Conservation (phyloP, 2,888 invertebrate genomes). For the Eustalomyia histrio region DNA sequence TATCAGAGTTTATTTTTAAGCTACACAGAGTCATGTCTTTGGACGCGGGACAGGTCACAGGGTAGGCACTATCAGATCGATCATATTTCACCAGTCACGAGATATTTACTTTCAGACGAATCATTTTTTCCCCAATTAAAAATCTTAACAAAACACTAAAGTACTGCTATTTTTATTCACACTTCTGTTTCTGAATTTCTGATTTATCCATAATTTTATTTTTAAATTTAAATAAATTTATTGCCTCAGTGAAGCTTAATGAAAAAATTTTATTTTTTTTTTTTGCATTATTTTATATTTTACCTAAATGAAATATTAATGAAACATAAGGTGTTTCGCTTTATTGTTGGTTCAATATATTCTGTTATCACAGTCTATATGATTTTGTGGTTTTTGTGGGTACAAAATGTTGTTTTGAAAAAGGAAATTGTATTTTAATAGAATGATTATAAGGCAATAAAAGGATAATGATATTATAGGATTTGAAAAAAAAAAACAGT, state of each 20-base stretch:
- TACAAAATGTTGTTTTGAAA: conserved; percentile 12
- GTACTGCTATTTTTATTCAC: conserved; percentile 11
- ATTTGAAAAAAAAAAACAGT: conserved; percentile 6
- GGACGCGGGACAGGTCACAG: too few relatives aligned
- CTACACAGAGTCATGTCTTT: too few relatives aligned
- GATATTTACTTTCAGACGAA: too few relatives aligned
- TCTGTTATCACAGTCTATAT: conserved; percentile 6
- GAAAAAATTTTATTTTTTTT: neutral
- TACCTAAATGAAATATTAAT: conserved; percentile 59
- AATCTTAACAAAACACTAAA: too few relatives aligned
- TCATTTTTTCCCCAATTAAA: too few relatives aligned
- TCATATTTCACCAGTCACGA: too few relatives aligned
- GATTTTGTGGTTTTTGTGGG: conserved; percentile 40
- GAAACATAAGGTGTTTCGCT: conserved; percentile 58
- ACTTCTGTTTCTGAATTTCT: neutral
- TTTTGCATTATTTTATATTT: neutral
- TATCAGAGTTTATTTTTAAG: too few relatives aligned
- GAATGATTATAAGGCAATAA: conserved; percentile 45
- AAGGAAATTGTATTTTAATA: conserved; percentile 59
- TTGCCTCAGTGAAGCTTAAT: neutral
- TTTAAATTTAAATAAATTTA: conserved; percentile 15
- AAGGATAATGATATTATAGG: conserved; percentile 32
- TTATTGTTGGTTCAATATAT: conserved; percentile 22
- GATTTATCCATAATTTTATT: neutral
- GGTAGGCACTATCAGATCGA: too few relatives aligned